These are phyloP conservation scores for Leucophenga maculata DNA, from an alignment of 2,888 invertebrate genomes.

Conservation along the genomic window DNA sequence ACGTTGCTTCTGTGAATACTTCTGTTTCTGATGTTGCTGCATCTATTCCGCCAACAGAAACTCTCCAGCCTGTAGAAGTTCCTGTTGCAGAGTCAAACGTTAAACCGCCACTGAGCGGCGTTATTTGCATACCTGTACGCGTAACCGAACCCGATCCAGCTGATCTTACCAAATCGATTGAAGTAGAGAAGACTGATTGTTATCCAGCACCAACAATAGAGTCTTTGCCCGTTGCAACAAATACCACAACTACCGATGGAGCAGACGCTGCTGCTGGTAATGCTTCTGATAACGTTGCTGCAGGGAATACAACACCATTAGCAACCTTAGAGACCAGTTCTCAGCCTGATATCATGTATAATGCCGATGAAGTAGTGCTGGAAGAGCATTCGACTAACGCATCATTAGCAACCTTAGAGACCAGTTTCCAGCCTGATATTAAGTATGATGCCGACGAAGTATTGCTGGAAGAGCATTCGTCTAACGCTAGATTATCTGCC, in stretches of 20 bases:
- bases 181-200: constrained; percentile 67
- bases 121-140: constrained; percentile 67
- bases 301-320: constrained; percentile 51
- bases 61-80: constrained; percentile 34
- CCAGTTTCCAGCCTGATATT: constrained; percentile 53
- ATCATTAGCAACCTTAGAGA: constrained; percentile 50
- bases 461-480: constrained; percentile 46
- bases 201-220: constrained; percentile 67
- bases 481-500: constrained; percentile 51
- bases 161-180: constrained; percentile 66
- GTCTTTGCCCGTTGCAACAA: constrained; percentile 30
- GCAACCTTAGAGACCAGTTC: constrained; percentile 50
- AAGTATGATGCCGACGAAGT: constrained; percentile 67
- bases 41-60: too few species aligned
- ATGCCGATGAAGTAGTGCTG: constrained; percentile 66
- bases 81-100: constrained; percentile 39
- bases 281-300: too few species aligned
- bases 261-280: constrained; percentile 16
- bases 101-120: constrained; percentile 55
- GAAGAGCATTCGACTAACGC: constrained; percentile 45
- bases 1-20: constrained; percentile 8
- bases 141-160: constrained; percentile 68
- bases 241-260: constrained; percentile 29
- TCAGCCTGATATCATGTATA: constrained; percentile 59
- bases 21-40: neutral